phyloP scores from a whole-genome alignment of 2,797 vertebrate species.

The Eulemur rubriventer region DNA sequence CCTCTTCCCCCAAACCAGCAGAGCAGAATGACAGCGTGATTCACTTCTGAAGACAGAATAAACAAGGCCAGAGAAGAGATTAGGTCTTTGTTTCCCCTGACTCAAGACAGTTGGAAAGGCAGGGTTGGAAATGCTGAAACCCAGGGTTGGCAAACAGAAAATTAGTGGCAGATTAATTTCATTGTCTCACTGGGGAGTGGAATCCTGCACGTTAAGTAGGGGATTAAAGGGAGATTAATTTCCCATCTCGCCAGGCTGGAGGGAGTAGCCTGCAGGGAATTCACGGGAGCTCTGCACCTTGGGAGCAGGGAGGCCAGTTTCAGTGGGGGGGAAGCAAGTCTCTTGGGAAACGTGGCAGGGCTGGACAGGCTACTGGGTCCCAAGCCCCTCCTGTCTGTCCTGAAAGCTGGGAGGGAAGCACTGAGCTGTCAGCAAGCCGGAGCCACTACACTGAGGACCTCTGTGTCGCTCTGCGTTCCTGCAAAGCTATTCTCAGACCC shows the following conservation, averaged over 20 bases:
- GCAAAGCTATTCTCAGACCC: accelerated
- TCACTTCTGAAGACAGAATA: conserved; percentile 14
- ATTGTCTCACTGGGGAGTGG: conserved; percentile 26
- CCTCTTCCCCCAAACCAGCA: neutral
- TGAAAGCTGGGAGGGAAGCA: neutral
- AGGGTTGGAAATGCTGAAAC: conserved; percentile 81
- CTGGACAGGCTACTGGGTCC: neutral
- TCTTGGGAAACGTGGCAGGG: accelerated
- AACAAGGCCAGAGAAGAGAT: conserved; percentile 35
- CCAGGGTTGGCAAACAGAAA: conserved; percentile 64
- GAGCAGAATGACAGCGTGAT: neutral
- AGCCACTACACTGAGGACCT: accelerated
- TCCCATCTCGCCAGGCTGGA: neutral
- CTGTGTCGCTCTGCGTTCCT: neutral
- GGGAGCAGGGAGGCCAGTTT: neutral
- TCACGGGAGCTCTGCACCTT: neutral
- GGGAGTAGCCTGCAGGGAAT: neutral
- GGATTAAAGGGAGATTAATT: conserved; percentile 48
- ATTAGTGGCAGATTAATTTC: conserved; percentile 62
- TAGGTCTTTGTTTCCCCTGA: conserved; percentile 41
- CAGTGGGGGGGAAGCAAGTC: too few species aligned
- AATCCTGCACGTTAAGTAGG: neutral
- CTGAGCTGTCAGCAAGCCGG: neutral
- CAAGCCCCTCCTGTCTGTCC: neutral
- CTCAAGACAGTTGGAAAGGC: neutral